Evolutionary conservation across 2,797 vertebrate species (phyloP), one percentile per base, ranked within the genome.

Genomic region (Chrosomus eos): DNA sequence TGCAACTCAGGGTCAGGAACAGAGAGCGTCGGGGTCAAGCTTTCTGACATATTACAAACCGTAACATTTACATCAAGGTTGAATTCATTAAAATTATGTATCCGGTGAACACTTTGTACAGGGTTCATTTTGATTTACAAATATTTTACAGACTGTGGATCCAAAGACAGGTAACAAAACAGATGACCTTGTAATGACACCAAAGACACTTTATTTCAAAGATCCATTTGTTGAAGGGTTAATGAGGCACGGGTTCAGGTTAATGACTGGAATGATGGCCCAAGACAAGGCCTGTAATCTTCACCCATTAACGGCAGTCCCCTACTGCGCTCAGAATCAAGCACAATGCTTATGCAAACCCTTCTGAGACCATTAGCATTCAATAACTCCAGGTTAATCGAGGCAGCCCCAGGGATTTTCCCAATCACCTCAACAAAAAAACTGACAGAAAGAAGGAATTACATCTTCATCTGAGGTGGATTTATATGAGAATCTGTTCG

Each of bases 231-330:
- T 33, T 70, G 82, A 77, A 10, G 66, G 33, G 43, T 82, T 68
- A 77, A 91, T 58, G 64, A 89, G 70, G 21, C 67, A 83, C 64
- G 75, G 7, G 87, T 88, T 87, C 77, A 84, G 83, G 53, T 2
- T 71, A 90, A 80, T 85, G 86, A 71, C 81, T 86, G 80, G 31
- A 26, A n/a, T 75, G 88, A 90, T 87, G 88, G 89, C 91, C 85
- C 90, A 90, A 73, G 86, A 85, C 79, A 71, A 88, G 87, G 40
- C 84, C 89, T 86, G 70, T 92, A 90, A 93, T 92, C 88, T 89
- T 83, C 85, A 89, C 83, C 89, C 89, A 91, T 93, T 92, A 92
- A 84, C 8, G 23, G 64, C 87, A 7, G 81, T 55, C 79, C 88
- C 88, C 88, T 83, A 55, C 8, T 0, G 85, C 82, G 85, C 66